Evolutionary conservation across 2,888 invertebrate species (phyloP).

Genomic region (Acanthoscelides obtectus): DNA sequence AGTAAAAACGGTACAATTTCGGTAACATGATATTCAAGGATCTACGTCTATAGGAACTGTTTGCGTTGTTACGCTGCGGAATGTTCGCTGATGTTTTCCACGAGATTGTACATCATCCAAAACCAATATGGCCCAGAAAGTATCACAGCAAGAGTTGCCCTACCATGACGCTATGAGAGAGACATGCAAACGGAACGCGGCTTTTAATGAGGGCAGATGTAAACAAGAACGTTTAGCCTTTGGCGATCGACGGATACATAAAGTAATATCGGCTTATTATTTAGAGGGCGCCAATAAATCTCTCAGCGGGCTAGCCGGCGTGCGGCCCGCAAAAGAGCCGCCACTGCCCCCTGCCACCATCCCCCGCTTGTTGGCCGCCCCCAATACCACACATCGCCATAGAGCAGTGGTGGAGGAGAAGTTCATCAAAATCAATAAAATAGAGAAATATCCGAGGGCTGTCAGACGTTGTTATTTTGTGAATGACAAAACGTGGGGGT

Average conservation of each 20-base stretch:
- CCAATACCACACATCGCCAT: constrained; percentile 1
- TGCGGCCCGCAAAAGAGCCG: constrained; percentile 7
- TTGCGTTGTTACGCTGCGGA: too few species aligned
- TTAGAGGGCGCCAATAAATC: constrained; percentile 36
- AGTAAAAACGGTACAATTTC: too few species aligned
- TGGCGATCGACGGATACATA: constrained; percentile 16
- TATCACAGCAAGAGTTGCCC: neutral
- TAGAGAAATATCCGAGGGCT: too few species aligned
- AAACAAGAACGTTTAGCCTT: constrained; percentile 27
- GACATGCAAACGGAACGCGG: neutral
- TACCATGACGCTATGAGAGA: neutral
- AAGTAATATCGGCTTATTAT: constrained; percentile 39
- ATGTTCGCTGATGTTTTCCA: too few species aligned
- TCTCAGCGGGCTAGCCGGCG: constrained; percentile 14
- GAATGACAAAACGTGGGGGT: too few species aligned
- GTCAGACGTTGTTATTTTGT: too few species aligned
- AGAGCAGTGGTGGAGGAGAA: neutral
- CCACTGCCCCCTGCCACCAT: constrained; percentile 8
- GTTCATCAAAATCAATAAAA: too few species aligned
- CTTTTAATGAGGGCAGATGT: constrained; percentile 33
- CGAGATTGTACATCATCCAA: too few species aligned
- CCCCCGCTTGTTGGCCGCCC: constrained; percentile 13
- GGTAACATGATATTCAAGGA: too few species aligned
- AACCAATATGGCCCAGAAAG: neutral
- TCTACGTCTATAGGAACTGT: too few species aligned